phyloP scores from a whole-genome alignment of 92 coral and sea anemone genomes.

The Porites cylindrica region DNA sequence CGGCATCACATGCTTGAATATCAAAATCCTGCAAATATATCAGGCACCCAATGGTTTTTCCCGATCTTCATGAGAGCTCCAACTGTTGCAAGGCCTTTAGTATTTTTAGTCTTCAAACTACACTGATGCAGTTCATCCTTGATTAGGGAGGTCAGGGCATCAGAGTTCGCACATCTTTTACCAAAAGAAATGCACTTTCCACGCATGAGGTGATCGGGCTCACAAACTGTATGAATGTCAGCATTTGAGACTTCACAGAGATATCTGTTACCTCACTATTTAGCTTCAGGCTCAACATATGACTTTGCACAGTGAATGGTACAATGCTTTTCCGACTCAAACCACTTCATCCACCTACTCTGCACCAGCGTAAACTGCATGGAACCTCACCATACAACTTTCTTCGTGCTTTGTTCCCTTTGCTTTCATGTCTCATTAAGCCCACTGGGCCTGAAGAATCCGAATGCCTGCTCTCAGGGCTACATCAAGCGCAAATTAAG shows the following conservation, averaged over 20 bases:
- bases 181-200: constrained; percentile 29
- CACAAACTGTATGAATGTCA: constrained; percentile 43
- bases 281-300: too few relatives aligned
- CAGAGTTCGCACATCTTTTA: constrained; percentile 43
- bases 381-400: too few relatives aligned
- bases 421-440: too few relatives aligned
- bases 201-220: constrained; percentile 31
- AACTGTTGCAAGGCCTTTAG: constrained; percentile 33
- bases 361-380: too few relatives aligned
- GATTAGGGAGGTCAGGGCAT: constrained; percentile 29
- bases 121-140: constrained; percentile 23
- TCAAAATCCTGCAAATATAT: background rate
- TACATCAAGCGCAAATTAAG: too few relatives aligned
- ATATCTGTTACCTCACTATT: constrained; percentile 18
- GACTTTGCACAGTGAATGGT: too few relatives aligned
- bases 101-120: background rate
- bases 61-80: constrained; percentile 55
- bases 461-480: too few relatives aligned
- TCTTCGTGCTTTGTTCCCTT: too few relatives aligned
- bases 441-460: too few relatives aligned
- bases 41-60: constrained; percentile 17
- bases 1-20: background rate
- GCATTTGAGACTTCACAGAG: constrained; percentile 22
- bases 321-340: too few relatives aligned
- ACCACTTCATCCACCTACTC: too few relatives aligned